These are phyloP conservation scores for Dynastes grantii DNA, from an alignment of 2,888 invertebrate genomes.

Conservation along the genomic window DNA sequence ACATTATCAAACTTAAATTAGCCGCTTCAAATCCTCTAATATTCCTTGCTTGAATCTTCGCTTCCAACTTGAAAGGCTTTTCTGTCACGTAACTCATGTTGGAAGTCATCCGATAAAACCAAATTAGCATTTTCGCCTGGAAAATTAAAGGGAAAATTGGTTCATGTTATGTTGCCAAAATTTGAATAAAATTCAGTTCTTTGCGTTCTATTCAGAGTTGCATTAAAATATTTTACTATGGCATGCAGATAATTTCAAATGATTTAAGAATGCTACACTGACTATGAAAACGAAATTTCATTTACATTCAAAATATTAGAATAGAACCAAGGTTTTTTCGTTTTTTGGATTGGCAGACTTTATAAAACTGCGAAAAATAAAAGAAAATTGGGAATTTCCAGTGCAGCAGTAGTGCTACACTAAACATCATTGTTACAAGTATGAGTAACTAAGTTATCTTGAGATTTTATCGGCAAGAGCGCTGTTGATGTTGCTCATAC, in stretches of 20 bases:
- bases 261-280: neutral
- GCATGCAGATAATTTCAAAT: neutral
- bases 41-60: conserved; percentile 6
- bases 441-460: too few relatives aligned
- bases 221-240: neutral
- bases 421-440: too few relatives aligned
- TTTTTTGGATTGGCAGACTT: too few relatives aligned
- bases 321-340: too few relatives aligned
- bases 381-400: too few relatives aligned
- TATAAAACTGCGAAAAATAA: too few relatives aligned
- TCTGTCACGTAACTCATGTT: conserved; percentile 28
- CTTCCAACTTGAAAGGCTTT: neutral
- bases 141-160: conserved; percentile 27
- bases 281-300: too few relatives aligned
- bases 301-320: too few relatives aligned
- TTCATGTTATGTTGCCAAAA: neutral
- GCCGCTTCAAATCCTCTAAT: conserved; percentile 26
- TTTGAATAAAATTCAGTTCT: conserved; percentile 17
- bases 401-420: too few relatives aligned
- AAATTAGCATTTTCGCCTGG: conserved; percentile 15
- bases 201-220: neutral
- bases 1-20: conserved; percentile 41
- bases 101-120: conserved; percentile 15
- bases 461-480: too few relatives aligned
- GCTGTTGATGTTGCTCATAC: too few relatives aligned